phyloP scores from a whole-genome alignment of 2,888 invertebrate species.

The Atethmia centrago region DNA sequence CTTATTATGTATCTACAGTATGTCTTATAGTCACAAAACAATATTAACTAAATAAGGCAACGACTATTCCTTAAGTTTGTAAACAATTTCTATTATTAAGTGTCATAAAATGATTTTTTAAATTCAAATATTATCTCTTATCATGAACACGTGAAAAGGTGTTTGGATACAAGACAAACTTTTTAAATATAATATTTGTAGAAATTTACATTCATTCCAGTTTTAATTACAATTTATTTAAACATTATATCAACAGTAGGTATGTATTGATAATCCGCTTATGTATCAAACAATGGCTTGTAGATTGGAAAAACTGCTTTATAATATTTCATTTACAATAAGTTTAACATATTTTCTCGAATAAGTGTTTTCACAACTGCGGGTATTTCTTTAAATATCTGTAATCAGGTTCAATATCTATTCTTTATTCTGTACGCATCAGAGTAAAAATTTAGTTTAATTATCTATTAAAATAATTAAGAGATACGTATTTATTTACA shows the following conservation, averaged over 20 bases:
- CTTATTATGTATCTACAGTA: slow-evolving; percentile 87
- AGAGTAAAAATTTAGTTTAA: slow-evolving; percentile 74
- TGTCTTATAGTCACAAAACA: slow-evolving; percentile 89
- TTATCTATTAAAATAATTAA: slow-evolving; percentile 65
- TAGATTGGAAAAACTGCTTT: slow-evolving; percentile 48
- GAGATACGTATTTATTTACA: slow-evolving; percentile 81
- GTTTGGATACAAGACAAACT: slow-evolving; percentile 66
- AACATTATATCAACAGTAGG: slow-evolving; percentile 64
- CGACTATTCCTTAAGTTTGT: slow-evolving; percentile 87
- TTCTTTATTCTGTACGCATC: slow-evolving; percentile 67
- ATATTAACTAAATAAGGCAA: slow-evolving; percentile 90
- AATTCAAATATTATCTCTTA: slow-evolving; percentile 75
- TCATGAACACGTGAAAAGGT: slow-evolving; percentile 82
- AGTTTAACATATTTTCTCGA: slow-evolving; percentile 36
- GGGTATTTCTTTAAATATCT: slow-evolving; percentile 56
- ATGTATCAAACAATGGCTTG: slow-evolving; percentile 42
- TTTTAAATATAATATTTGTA: slow-evolving; percentile 70
- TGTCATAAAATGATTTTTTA: slow-evolving; percentile 75
- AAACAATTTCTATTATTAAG: slow-evolving; percentile 81
- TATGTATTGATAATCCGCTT: slow-evolving; percentile 54
- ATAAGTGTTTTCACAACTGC: slow-evolving; percentile 32
- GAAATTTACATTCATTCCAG: slow-evolving; percentile 73
- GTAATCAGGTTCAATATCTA: slow-evolving; percentile 74
- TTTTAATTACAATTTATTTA: slow-evolving; percentile 69
- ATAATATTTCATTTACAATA: slow-evolving; percentile 40